Conservation (phyloP, 2,797 vertebrate genomes). For the Danionella dracula region DNA sequence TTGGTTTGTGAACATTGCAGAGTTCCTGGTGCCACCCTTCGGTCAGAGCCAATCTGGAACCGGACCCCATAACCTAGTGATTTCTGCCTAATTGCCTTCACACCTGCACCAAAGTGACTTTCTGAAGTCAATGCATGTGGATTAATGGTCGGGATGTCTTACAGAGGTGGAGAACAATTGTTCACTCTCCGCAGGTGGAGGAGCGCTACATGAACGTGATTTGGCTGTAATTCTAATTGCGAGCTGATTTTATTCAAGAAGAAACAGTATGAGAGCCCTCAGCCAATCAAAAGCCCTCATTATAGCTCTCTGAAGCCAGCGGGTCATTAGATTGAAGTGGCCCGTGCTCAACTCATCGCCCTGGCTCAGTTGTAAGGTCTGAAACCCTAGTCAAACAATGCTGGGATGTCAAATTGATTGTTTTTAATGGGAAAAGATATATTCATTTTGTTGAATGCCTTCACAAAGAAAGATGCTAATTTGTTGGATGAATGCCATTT, state of each 20-base stretch:
- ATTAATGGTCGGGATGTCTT: not conserved
- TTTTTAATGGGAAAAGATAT: not conserved
- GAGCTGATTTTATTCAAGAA: conserved; percentile 24
- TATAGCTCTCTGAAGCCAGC: conserved; percentile 10
- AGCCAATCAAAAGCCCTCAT: conserved; percentile 30
- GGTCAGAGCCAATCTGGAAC: conserved; percentile 1
- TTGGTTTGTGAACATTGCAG: conserved; percentile 47
- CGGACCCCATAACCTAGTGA: conserved; percentile 21
- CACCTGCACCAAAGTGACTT: conserved; percentile 33
- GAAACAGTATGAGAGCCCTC: conserved; percentile 22
- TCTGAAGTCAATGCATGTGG: conserved; percentile 26
- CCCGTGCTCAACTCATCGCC: not conserved
- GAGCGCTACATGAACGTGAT: not conserved
- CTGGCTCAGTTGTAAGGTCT: not conserved
- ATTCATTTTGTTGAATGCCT: no score
- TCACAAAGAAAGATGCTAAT: no score
- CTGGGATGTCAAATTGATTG: not conserved
- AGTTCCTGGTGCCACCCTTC: conserved; percentile 16
- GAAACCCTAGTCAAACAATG: not conserved
- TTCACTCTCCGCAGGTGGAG: not conserved
- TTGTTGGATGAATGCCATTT: no score
- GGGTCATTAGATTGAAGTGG: not conserved
- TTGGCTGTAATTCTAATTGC: conserved; percentile 16
- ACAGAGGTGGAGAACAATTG: not conserved
- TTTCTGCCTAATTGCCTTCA: conserved; percentile 29